Conservation (phyloP, 2,113 vertebrate genomes). For the Triplophysa tibetana region DNA sequence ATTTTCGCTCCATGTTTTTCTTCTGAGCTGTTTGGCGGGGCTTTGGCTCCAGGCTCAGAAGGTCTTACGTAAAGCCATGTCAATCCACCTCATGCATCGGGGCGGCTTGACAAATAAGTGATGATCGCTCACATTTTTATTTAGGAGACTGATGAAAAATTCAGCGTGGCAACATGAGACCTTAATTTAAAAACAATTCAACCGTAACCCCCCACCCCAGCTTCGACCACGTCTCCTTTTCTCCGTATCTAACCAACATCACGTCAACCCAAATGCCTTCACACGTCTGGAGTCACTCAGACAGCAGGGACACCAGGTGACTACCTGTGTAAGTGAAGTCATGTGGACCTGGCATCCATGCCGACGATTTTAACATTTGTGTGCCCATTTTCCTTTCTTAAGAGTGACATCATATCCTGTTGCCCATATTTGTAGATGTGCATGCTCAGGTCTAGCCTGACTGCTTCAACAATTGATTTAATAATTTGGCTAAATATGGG, state of each 20-base stretch:
- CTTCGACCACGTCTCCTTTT: slow-evolving; percentile 27
- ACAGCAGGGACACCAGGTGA: neutral
- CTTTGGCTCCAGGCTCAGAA: slow-evolving; percentile 50
- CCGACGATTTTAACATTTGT: too few species aligned
- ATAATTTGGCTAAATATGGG: too few species aligned
- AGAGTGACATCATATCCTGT: neutral
- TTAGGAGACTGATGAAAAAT: slow-evolving; percentile 75
- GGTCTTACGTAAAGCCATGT: slow-evolving; percentile 70
- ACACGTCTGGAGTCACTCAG: slow-evolving; percentile 3
- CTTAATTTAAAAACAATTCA: slow-evolving; percentile 66
- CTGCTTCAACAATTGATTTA: too few species aligned
- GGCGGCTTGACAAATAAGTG: slow-evolving; percentile 78
- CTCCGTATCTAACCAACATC: neutral
- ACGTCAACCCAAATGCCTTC: neutral
- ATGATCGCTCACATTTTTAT: slow-evolving; percentile 80
- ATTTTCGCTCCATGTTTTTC: slow-evolving; percentile 25
- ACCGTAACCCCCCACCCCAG: slow-evolving; percentile 16
- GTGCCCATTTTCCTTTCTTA: too few species aligned
- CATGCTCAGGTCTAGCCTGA: too few species aligned
- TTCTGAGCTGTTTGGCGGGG: slow-evolving; percentile 59
- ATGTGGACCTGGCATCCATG: too few species aligned
- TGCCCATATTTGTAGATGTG: neutral
- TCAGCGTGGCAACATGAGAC: slow-evolving; percentile 64
- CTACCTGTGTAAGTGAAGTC: neutral
- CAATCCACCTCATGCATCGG: slow-evolving; percentile 67